Evolutionary conservation across 2,888 invertebrate species (phyloP), one percentile per base, ranked within the genome.

Genomic region (Volucella zonaria): DNA sequence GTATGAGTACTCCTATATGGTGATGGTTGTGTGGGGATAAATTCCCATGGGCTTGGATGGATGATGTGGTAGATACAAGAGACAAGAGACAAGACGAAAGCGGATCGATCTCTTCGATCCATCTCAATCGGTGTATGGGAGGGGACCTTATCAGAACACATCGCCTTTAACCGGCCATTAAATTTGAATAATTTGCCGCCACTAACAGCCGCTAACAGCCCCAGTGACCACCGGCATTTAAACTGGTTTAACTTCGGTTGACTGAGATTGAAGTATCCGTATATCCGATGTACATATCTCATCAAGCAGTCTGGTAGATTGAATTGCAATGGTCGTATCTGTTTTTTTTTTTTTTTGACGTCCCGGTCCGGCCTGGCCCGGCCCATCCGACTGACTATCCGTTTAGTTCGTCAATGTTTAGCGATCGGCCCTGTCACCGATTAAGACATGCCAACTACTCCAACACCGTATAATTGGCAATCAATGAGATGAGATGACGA

Each of bases 101-200:
- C 18, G 45, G 56, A 82, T 81, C 81, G 73, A 81, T 85, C 79
- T 66, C 52, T 62, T 76, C 81, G 85, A 81, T 76, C 70, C 80
- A 74, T 83, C 83, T 85, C 67, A 81, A 85, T 85, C 80, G 31
- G 31, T 31, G 31, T 31, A 31, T 66, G 56, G 38, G 62, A 52
- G 14, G 45, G 58, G 56, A 52, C 51, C 76, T 85, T 85, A 85
- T 85, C 85, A 85, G 75, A 61, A 76, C 67, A 85, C 56, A 85
- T 85, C 85, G 81, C 71, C 73, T 81, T 81, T 76, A 85, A 81
- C 80, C 75, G 77, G 81, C 85, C 76, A 85, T 81, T 85, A 81
- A 81, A 85, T 85, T 85, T 85, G 85, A 85, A 85, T 85, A 85
- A 85, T 85, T 85, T 73, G 81, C 85, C 85, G 81, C 81, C 73